Conservation (phyloP, 2,113 vertebrate species). For the Cavia porcellus region DNA sequence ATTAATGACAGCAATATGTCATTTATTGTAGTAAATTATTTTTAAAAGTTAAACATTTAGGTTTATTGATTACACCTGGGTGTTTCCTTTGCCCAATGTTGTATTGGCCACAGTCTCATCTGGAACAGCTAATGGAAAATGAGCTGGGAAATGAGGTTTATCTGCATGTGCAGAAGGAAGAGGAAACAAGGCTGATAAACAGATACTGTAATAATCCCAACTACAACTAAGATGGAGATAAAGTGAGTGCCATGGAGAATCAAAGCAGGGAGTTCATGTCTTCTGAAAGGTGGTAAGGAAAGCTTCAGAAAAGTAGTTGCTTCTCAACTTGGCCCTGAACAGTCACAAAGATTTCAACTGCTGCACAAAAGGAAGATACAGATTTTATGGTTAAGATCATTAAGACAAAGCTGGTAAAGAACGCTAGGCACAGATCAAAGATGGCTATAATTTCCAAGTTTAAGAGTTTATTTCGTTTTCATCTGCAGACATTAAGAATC, state of each 20-base stretch:
- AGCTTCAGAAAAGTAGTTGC: neutral
- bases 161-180: neutral
- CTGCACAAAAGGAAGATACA: neutral
- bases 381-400: neutral
- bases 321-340: neutral
- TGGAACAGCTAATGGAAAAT: neutral
- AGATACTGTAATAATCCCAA: neutral
- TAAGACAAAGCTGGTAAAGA: neutral
- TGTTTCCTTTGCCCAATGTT: neutral
- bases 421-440: neutral
- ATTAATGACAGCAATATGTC: neutral
- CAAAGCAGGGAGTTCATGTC: neutral
- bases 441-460: conserved; percentile 28
- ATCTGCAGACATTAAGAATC: neutral
- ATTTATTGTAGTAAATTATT: neutral
- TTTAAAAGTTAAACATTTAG: neutral
- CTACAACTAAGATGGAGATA: neutral
- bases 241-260: neutral
- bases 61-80: neutral
- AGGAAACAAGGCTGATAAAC: neutral
- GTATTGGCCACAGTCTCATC: neutral
- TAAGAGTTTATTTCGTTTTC: conserved; percentile 16
- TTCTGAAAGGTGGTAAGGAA: neutral
- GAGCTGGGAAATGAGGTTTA: neutral
- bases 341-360: conserved; percentile 1